Evolutionary conservation across 2,888 invertebrate species (phyloP), one percentile per base, ranked within the genome.

Genomic region (Drosophila merina): DNA sequence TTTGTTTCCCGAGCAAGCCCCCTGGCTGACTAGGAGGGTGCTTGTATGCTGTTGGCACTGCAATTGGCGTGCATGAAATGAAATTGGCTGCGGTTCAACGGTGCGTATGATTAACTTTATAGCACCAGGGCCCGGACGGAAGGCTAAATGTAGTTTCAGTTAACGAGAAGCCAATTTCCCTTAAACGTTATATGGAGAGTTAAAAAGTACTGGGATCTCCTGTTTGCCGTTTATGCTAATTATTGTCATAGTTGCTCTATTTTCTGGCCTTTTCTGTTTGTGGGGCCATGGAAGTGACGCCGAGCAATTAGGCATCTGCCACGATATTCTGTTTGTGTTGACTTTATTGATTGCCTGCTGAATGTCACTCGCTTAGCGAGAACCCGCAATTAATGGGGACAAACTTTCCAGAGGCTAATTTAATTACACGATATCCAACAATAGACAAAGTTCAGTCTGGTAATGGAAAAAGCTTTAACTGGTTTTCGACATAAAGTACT

Each of bases 61-160:
- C 59, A 66, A 14, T 49, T 49, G 45, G 33, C 48, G 40, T 20
- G 51, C 52, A 52, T 64, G 55, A 54, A 68, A 60, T 68, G 51
- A 30, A 74, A 74, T 73, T 73, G 57, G 56, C 51, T 58, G 14
- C 72, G 56, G 70, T 67, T 67, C 72, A 75, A 72, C 72, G 67
- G 67, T 57, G 75, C 75, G 57, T 66, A 72, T 75, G 75, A 75
- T 75, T 75, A 75, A 58, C 62, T 57, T 49, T 55, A 58, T 45
- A 58, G 51, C 72, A 14, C 9, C 20, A 25, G 4, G 8, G 9
- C 31, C 14, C 47, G 49, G 31, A 45, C 40, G 25, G 44, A 44
- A 25, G 57, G 51, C 9, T 55, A 25, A 60, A 60, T 25, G 20
- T 20, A 31, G 36, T 45, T 57, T 10, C 42, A 51, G 50, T 70